Evolutionary conservation across 2,113 vertebrate genomes (phyloP).

Genomic region (Climacteris rufus): DNA sequence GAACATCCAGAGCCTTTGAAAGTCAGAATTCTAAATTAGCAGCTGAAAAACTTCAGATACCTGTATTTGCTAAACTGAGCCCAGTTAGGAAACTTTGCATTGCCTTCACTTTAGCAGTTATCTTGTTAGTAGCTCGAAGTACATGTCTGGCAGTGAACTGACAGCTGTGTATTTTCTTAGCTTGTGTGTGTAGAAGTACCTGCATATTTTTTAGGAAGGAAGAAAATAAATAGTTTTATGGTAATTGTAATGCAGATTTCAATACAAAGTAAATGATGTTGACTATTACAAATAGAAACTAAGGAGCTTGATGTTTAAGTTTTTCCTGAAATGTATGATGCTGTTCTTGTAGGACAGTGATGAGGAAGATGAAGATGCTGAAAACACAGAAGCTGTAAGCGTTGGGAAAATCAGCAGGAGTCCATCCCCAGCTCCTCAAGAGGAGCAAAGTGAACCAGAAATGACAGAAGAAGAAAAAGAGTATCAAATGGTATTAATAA

Average conservation of each 20-base stretch:
- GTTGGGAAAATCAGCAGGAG: constrained; percentile 79
- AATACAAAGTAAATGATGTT: not conserved
- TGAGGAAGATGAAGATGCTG: constrained; percentile 83
- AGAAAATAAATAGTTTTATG: not conserved
- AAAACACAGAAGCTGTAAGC: constrained; percentile 76
- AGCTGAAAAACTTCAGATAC: not conserved
- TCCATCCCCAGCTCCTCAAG: constrained; percentile 86
- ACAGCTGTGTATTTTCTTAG: not conserved
- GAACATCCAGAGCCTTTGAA: not conserved
- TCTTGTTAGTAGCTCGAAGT: not conserved
- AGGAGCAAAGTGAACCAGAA: constrained; percentile 93
- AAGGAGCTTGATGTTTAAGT: not conserved
- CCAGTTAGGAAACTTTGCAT: not conserved
- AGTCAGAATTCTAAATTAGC: not conserved
- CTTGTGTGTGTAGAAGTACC: not conserved
- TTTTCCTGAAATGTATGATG: not conserved
- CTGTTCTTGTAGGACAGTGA: constrained; percentile 86
- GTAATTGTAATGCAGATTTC: not conserved
- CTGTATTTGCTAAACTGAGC: not conserved
- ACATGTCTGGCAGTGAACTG: not conserved
- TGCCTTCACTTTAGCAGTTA: not conserved
- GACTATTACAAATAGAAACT: not conserved
- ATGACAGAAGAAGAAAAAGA: constrained; percentile 97
- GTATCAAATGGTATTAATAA: constrained; percentile 88
- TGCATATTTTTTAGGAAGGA: not conserved